Percentiles rank a stretch among this genome's conserved stretches.
Evolutionary conservation across 2,888 invertebrate genomes (phyloP).

Genomic region (Neocrepidodera transversa): DNA sequence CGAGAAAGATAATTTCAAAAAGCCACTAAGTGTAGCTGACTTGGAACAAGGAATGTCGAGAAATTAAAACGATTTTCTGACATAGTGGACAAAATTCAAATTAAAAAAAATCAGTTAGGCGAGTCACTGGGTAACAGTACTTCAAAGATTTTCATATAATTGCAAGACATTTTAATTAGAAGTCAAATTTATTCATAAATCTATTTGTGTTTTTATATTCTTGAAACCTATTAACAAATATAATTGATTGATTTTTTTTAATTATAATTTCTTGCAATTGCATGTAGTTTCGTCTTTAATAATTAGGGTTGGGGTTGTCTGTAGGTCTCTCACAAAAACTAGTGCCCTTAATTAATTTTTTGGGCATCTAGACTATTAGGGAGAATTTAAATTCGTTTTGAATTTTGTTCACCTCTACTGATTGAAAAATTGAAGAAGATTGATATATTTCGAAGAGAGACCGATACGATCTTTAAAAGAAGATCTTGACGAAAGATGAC

Average conservation of each 20-base stretch:
- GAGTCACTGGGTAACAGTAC: not conserved
- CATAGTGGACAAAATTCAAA: constrained; percentile 25
- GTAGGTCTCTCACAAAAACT: constrained; percentile 8
- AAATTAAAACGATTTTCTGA: not conserved
- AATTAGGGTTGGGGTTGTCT: not conserved
- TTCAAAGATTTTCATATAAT: too few species aligned
- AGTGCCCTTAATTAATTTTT: not conserved
- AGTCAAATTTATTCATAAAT: too few species aligned
- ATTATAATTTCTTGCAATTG: too few species aligned
- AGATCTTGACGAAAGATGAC: not conserved
- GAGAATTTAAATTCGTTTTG: constrained; percentile 18
- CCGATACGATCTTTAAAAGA: not conserved
- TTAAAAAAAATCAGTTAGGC: not conserved
- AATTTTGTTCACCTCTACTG: constrained; percentile 21
- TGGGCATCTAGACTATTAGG: not conserved
- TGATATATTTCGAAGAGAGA: not conserved
- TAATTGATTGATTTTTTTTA: too few species aligned
- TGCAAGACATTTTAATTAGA: too few species aligned
- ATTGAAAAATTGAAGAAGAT: not conserved
- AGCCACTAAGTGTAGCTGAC: too few species aligned
- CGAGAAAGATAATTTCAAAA: too few species aligned
- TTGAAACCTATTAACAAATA: too few species aligned
- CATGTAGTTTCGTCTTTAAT: too few species aligned
- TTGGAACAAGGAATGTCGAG: too few species aligned
- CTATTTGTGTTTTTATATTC: too few species aligned